A percentile compares a stretch with the other conserved stretches of the same genome.
Conservation (phyloP, 2,888 invertebrate genomes). For the Pyrrhia umbra region DNA sequence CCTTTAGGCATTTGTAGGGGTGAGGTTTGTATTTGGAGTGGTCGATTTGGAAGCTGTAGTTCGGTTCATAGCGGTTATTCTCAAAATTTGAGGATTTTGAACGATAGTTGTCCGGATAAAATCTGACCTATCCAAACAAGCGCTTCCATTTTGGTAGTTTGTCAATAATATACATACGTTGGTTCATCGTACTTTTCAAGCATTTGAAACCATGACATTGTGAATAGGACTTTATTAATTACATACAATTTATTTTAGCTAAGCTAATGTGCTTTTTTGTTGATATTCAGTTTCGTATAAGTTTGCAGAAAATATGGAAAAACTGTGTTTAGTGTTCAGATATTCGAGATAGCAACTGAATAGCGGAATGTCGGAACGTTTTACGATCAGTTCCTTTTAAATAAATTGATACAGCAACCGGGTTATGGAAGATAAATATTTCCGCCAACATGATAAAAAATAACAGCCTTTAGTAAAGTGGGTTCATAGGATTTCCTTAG, state of each 20-base stretch:
- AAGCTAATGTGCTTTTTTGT: too few relatives aligned
- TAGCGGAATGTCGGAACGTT: constrained; percentile 2
- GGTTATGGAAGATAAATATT: not conserved
- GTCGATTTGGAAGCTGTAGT: not conserved
- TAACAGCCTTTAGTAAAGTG: not conserved
- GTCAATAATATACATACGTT: too few relatives aligned
- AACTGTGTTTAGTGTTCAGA: not conserved
- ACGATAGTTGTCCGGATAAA: not conserved
- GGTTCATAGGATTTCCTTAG: not conserved
- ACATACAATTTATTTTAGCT: too few relatives aligned
- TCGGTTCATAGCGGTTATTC: not conserved
- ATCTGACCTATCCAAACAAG: not conserved
- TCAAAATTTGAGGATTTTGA: not conserved
- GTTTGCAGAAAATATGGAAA: not conserved
- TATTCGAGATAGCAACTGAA: not conserved
- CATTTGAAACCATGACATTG: too few relatives aligned
- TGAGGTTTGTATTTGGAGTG: too few relatives aligned
- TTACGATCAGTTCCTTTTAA: constrained; percentile 21
- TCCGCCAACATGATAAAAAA: constrained; percentile 1
- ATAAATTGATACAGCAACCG: constrained; percentile 1
- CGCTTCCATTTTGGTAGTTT: not conserved
- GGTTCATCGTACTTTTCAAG: too few relatives aligned
- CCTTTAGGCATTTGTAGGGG: not conserved
- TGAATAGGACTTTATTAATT: too few relatives aligned
- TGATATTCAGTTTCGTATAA: too few relatives aligned